phyloP scores from a whole-genome alignment of 2,888 invertebrate genomes.

The Drosophila sordidula region DNA sequence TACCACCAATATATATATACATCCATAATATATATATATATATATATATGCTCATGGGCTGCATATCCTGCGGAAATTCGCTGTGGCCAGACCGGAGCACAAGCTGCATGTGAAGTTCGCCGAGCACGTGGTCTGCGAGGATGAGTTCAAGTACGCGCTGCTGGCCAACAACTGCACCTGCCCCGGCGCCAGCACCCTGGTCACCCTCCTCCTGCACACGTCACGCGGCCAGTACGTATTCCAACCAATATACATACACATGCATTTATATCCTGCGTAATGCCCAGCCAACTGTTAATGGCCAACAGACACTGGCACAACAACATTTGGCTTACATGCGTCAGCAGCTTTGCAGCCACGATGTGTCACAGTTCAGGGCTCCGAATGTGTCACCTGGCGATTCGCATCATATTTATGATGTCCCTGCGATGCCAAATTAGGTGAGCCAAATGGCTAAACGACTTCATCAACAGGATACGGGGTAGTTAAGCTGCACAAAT shows the following conservation, averaged over 20 bases:
- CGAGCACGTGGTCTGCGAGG: slow-evolving; percentile 99
- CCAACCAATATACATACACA: not conserved
- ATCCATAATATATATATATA: slow-evolving; percentile 1
- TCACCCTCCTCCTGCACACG: slow-evolving; percentile 97
- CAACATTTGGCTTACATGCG: slow-evolving; percentile 46
- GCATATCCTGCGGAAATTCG: slow-evolving; percentile 56
- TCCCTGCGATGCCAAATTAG: not conserved
- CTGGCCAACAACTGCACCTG: slow-evolving; percentile 99
- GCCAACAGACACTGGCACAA: slow-evolving; percentile 13
- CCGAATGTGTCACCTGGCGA: slow-evolving; percentile 15
- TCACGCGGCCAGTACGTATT: slow-evolving; percentile 97
- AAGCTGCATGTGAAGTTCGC: slow-evolving; percentile 99
- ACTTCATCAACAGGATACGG: slow-evolving; percentile 12
- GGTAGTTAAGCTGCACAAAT: not conserved
- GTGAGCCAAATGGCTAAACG: slow-evolving; percentile 3
- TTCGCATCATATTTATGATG: slow-evolving; percentile 12
- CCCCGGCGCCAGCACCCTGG: slow-evolving; percentile 98
- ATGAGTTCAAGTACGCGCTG: slow-evolving; percentile 99
- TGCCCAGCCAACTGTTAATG: slow-evolving; percentile 59
- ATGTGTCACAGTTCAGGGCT: slow-evolving; percentile 37
- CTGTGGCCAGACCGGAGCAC: slow-evolving; percentile 92
- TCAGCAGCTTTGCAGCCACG: slow-evolving; percentile 44
- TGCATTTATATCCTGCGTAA: slow-evolving; percentile 11
- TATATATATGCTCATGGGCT: slow-evolving; percentile 17
- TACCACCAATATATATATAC: not conserved